A percentile compares a stretch with the other conserved stretches of the same genome.
phyloP scores from a whole-genome alignment of 2,888 invertebrate genomes.

The Bellardia pandia region DNA sequence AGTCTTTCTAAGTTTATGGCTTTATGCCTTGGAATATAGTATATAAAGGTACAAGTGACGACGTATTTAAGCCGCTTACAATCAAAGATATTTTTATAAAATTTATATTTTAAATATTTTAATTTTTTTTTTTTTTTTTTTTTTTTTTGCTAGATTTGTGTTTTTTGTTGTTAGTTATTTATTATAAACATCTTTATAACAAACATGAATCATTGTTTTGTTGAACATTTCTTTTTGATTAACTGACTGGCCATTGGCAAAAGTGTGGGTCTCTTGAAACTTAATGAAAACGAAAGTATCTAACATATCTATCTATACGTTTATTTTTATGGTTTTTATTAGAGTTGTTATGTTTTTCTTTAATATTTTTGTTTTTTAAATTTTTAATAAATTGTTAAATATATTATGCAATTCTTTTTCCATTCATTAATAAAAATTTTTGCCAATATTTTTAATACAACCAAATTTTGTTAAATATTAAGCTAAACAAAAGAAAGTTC shows the following conservation, averaged over 20 bases:
- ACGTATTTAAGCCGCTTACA: neutral
- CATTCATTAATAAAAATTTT: neutral
- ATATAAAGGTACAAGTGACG: neutral
- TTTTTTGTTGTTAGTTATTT: neutral
- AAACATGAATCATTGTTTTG: neutral
- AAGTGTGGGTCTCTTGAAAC: conserved; percentile 10
- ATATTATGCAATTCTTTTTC: conserved; percentile 17
- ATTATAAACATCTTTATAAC: too few species aligned
- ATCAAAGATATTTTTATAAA: neutral
- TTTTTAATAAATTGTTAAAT: neutral
- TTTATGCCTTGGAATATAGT: too few species aligned
- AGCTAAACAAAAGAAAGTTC: conserved; percentile 54
- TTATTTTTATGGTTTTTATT: neutral
- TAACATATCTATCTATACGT: neutral
- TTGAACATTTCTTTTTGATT: conserved; percentile 13
- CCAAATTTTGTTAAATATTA: neutral
- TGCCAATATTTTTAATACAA: conserved; percentile 3
- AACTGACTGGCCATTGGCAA: neutral
- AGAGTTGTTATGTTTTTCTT: conserved; percentile 7
- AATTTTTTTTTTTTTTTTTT: too few species aligned
- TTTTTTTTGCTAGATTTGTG: neutral
- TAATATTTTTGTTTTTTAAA: neutral
- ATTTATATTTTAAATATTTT: neutral
- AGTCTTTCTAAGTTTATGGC: neutral
- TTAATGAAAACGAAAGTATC: conserved; percentile 40